Percentiles rank a stretch among this genome's conserved stretches.
Conservation (phyloP, 2,113 vertebrate species). For the Larimichthys crocea region DNA sequence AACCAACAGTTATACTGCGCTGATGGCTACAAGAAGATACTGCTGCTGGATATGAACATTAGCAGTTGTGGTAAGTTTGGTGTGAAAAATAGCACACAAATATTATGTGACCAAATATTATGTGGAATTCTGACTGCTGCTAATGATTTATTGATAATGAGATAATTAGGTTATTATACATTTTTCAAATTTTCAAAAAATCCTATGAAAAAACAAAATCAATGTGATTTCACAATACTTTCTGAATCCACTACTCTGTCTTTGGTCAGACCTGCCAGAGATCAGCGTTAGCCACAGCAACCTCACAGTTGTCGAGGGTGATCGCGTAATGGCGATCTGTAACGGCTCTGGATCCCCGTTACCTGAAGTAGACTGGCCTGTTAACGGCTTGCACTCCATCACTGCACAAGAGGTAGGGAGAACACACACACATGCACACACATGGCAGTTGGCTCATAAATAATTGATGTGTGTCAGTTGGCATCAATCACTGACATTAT, state of each 20-base stretch:
- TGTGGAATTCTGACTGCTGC: neutral
- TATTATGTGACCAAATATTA: neutral
- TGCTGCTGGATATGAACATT: conserved; percentile 92
- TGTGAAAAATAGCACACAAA: neutral
- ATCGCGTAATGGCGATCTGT: conserved; percentile 90
- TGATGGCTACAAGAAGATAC: conserved; percentile 80
- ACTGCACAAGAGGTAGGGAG: conserved; percentile 88
- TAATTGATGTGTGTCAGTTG: conserved; percentile 5
- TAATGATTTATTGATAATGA: neutral
- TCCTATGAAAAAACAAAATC: neutral
- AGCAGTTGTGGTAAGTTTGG: conserved; percentile 90
- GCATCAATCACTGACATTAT: conserved; percentile 15
- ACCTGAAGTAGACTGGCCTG: conserved; percentile 95
- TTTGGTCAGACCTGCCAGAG: conserved; percentile 88
- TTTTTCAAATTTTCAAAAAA: neutral
- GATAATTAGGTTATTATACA: neutral
- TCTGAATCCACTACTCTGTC: neutral
- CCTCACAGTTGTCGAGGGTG: conserved; percentile 92
- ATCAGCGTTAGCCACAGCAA: conserved; percentile 94
- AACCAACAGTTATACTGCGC: conserved; percentile 89
- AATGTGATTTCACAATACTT: neutral
- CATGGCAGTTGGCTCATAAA: neutral
- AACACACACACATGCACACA: conserved; percentile 11
- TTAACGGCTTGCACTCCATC: conserved; percentile 89
- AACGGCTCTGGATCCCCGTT: conserved; percentile 92